Percentiles rank a stretch among this genome's conserved stretches.
Evolutionary conservation across 1,140 invertebrate species (phyloP).

Genomic region (Caenorhabditis inopinata): DNA sequence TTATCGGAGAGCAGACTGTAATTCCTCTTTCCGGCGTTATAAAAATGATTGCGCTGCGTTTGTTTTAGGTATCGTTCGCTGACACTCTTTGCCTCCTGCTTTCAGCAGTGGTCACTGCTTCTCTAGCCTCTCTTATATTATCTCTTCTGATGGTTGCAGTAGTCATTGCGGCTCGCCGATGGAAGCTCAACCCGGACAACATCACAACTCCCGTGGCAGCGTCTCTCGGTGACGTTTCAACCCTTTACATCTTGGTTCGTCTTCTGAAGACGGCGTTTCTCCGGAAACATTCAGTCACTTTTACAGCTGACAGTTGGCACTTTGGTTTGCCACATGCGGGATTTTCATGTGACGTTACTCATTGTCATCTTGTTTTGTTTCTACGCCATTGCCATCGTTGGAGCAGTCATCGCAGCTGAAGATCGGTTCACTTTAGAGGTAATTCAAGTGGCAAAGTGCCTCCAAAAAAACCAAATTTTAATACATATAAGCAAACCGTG

Average conservation of each 20-base stretch:
- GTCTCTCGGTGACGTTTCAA: constrained; percentile 53
- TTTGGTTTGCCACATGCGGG: constrained; percentile 13
- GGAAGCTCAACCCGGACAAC: constrained; percentile 55
- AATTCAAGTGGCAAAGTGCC: background rate
- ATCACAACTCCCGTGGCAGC: constrained; percentile 55
- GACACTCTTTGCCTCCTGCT: background rate
- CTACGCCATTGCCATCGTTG: constrained; percentile 39
- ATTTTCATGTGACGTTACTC: background rate
- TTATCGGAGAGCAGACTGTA: constrained; percentile 21
- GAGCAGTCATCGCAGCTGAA: constrained; percentile 36
- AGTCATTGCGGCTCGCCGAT: constrained; percentile 22
- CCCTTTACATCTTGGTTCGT: constrained; percentile 48
- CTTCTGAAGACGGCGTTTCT: background rate
- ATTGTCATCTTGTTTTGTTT: constrained; percentile 23
- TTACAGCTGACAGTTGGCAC: constrained; percentile 33
- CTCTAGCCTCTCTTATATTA: constrained; percentile 10
- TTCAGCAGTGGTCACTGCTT: constrained; percentile 32
- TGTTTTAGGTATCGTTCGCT: background rate
- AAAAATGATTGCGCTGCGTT: background rate
- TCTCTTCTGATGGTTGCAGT: constrained; percentile 33
- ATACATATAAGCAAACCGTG: too few species aligned
- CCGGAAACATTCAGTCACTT: background rate
- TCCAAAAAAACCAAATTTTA: background rate
- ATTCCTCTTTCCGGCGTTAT: background rate
- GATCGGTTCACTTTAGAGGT: constrained; percentile 45